Conservation (phyloP, 2,113 vertebrate species). For the Rhinolophus ferrumequinum region DNA sequence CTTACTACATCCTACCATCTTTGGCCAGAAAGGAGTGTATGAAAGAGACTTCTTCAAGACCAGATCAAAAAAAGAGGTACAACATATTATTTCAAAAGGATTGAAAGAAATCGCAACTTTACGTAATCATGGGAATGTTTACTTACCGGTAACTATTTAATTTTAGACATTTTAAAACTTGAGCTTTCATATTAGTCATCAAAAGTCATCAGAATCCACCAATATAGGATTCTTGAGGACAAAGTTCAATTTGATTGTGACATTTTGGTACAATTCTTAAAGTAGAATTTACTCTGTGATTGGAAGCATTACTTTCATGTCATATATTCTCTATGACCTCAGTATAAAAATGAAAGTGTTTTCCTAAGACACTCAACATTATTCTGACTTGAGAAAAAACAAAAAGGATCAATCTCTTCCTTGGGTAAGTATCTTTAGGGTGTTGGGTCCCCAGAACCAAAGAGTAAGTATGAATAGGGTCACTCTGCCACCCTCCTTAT, state of each 20-base stretch:
- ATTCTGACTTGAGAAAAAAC: neutral
- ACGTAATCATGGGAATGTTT: neutral
- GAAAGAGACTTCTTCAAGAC: slow-evolving; percentile 88
- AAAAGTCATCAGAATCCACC: neutral
- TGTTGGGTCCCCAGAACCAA: neutral
- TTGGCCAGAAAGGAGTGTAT: slow-evolving; percentile 86
- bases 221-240: neutral
- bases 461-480: neutral
- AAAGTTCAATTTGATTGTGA: neutral
- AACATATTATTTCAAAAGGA: slow-evolving; percentile 39
- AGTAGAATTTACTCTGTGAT: neutral
- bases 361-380: neutral
- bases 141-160: neutral
- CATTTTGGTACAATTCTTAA: neutral
- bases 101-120: neutral
- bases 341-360: neutral
- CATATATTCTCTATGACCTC: neutral
- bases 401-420: neutral
- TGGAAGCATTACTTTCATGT: neutral
- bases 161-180: neutral
- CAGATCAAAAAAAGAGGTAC: slow-evolving; percentile 91
- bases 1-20: slow-evolving; percentile 88
- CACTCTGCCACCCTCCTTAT: neutral
- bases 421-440: neutral
- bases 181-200: neutral